Conservation (phyloP, 2,113 vertebrate genomes). For the Epinephelus moara region DNA sequence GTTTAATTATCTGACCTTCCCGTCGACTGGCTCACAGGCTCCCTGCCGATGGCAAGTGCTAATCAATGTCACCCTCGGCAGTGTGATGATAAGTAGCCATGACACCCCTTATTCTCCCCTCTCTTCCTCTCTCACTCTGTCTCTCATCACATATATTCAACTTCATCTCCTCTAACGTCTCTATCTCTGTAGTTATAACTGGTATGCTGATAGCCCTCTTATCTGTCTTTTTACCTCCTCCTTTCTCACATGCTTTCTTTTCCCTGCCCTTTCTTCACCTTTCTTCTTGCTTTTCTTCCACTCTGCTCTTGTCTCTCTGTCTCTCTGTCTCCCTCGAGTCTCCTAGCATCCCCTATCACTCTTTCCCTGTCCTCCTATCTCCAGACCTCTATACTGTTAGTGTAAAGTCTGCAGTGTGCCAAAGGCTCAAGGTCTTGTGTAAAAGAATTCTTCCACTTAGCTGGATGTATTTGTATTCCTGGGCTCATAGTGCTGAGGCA, state of each 20-base stretch:
- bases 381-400: conserved; percentile 34
- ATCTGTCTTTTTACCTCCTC: conserved; percentile 5
- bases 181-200: conserved; percentile 28
- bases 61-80: conserved; percentile 77
- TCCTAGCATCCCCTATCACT: conserved; percentile 30
- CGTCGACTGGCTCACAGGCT: conserved; percentile 51
- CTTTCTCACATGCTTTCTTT: neutral
- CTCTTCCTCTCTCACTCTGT: conserved; percentile 21
- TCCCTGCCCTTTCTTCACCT: conserved; percentile 13
- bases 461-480: conserved; percentile 62
- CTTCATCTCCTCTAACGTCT: conserved; percentile 44
- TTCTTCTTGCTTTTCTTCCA: neutral
- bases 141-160: conserved; percentile 51
- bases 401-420: conserved; percentile 48
- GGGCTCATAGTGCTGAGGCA: conserved; percentile 65
- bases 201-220: conserved; percentile 12
- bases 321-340: conserved; percentile 26
- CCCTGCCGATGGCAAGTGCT: conserved; percentile 62
- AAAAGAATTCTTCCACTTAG: conserved; percentile 67
- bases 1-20: conserved; percentile 81
- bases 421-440: conserved; percentile 72
- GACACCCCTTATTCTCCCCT: conserved; percentile 61
- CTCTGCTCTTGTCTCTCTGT: conserved; percentile 1
- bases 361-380: conserved; percentile 34
- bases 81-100: conserved; percentile 68